Conservation (phyloP, 2,113 vertebrate species). For the Calidris pugnax region DNA sequence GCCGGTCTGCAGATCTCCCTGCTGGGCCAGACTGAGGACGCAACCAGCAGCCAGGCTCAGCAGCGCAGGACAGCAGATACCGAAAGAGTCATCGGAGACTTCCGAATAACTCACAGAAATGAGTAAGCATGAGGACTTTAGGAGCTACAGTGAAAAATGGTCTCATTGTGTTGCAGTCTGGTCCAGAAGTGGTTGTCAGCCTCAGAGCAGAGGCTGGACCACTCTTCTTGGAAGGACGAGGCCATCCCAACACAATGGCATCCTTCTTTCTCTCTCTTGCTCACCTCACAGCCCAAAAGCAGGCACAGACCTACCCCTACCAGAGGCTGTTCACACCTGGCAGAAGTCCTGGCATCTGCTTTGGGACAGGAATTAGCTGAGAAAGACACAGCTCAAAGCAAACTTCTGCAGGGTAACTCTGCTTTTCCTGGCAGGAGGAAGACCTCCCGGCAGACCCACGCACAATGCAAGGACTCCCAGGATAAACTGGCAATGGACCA, state of each 20-base stretch:
- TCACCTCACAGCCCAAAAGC: not conserved
- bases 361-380: not conserved
- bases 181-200: not conserved
- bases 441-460: not conserved
- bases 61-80: not conserved
- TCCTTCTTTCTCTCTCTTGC: not conserved
- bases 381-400: not conserved
- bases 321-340: not conserved
- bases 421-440: not conserved
- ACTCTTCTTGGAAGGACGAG: not conserved
- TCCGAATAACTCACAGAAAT: not conserved
- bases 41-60: not conserved
- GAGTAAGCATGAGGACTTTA: not conserved
- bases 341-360: not conserved
- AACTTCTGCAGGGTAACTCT: fast-evolving
- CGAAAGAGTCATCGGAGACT: not conserved
- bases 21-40: not conserved
- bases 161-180: not conserved
- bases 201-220: not conserved
- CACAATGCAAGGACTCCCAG: not conserved
- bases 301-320: not conserved
- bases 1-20: not conserved
- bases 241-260: not conserved
- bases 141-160: not conserved
- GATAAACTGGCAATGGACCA: not conserved